phyloP scores from a whole-genome alignment of 2,113 vertebrate genomes.

The Rhinopomastus cyanomelas region DNA sequence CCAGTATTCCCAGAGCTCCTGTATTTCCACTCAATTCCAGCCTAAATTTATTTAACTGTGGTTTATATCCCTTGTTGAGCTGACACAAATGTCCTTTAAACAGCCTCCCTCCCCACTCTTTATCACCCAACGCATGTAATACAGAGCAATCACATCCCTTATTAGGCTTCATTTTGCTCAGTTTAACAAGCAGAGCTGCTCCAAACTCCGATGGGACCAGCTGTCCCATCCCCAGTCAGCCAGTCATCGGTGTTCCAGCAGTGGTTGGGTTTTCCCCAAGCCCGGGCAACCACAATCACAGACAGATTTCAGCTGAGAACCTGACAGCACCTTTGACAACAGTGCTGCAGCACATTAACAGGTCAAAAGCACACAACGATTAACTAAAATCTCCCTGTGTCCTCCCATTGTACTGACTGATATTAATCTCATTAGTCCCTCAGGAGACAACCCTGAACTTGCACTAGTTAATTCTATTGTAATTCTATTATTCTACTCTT shows the following conservation, averaged over 20 bases:
- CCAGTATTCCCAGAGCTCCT: background rate
- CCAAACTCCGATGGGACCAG: rapidly evolving
- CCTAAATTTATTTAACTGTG: background rate
- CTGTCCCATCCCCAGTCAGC: rapidly evolving
- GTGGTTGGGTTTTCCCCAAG: background rate
- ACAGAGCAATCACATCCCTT: background rate
- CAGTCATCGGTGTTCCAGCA: background rate
- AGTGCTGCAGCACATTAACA: rapidly evolving
- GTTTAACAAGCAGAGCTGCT: background rate
- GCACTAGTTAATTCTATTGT: background rate
- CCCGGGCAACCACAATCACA: background rate
- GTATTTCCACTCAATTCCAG: background rate
- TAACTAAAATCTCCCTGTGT: background rate
- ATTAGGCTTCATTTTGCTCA: background rate
- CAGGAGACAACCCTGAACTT: background rate
- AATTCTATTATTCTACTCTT: background rate
- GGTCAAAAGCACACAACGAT: background rate
- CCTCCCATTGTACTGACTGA: background rate
- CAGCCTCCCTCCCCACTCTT: background rate
- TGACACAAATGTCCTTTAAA: background rate
- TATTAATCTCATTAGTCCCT: background rate
- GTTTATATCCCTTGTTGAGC: background rate
- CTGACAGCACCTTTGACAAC: background rate
- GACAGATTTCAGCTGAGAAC: background rate
- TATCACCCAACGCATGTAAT: rapidly evolving